phyloP scores from a whole-genome alignment of 2,888 invertebrate species.

The Thumatha senex region DNA sequence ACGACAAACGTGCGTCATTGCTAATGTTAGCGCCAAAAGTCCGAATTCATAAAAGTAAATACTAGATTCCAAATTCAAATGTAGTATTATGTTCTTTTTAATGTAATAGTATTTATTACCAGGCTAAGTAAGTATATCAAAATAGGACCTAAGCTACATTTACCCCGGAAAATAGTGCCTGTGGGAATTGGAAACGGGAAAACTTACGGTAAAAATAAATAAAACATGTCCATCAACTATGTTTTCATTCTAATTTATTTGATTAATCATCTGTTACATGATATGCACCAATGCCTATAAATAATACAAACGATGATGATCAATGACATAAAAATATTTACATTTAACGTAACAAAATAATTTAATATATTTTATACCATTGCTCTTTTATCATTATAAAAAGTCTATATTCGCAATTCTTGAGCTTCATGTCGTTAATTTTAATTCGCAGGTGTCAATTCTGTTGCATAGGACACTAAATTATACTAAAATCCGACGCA shows the following conservation, averaged over 20 bases:
- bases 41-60: too few species aligned
- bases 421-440: constrained; percentile 56
- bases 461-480: too few species aligned
- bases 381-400: constrained; percentile 60
- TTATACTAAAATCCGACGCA: too few species aligned
- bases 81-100: too few species aligned
- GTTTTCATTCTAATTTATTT: constrained; percentile 81
- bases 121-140: too few species aligned
- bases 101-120: too few species aligned
- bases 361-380: constrained; percentile 49
- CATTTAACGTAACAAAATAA: constrained; percentile 55
- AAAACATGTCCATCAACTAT: constrained; percentile 65
- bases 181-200: too few species aligned
- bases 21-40: too few species aligned
- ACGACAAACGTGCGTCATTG: too few species aligned
- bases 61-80: too few species aligned
- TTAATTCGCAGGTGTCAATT: constrained; percentile 2
- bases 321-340: constrained; percentile 67
- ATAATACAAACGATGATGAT: constrained; percentile 78
- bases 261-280: constrained; percentile 83
- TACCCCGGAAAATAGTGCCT: too few species aligned
- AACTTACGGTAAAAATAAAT: constrained; percentile 39
- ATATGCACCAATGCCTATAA: constrained; percentile 84
- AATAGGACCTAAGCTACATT: too few species aligned
- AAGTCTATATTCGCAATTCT: constrained; percentile 52